Conservation (phyloP, 2,113 vertebrate genomes). For the Sinocyclocheilus anshuiensis region DNA sequence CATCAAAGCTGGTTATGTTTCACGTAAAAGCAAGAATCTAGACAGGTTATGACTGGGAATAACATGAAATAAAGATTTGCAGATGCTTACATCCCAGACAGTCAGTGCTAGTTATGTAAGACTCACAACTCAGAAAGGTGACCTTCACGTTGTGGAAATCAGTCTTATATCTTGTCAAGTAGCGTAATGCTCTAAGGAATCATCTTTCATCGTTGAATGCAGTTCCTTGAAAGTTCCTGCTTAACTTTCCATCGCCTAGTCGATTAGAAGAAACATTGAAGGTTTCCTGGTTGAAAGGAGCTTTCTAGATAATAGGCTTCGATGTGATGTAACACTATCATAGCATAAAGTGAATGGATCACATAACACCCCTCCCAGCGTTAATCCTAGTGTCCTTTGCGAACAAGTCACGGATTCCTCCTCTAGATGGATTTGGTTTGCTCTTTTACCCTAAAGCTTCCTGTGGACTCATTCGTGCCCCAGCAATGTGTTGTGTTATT, state of each 20-base stretch:
- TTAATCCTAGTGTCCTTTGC: slow-evolving; percentile 15
- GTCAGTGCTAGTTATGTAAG: slow-evolving; percentile 66
- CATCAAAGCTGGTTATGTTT: slow-evolving; percentile 55
- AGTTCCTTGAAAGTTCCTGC: not conserved
- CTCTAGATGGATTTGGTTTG: not conserved
- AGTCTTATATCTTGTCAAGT: not conserved
- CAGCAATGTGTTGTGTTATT: not conserved
- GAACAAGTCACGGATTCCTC: not conserved
- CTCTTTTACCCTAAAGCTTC: slow-evolving; percentile 21
- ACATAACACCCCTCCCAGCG: not conserved
- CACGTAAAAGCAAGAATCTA: slow-evolving; percentile 10
- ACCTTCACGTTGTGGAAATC: slow-evolving; percentile 23
- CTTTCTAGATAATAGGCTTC: not conserved
- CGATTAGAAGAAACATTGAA: not conserved
- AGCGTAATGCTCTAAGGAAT: not conserved
- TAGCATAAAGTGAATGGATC: not conserved
- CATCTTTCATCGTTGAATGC: not conserved
- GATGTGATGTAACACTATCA: not conserved
- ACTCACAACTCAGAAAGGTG: slow-evolving; percentile 57
- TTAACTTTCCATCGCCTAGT: not conserved
- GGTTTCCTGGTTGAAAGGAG: not conserved
- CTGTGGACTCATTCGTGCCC: not conserved
- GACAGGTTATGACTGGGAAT: not conserved
- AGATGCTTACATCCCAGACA: slow-evolving; percentile 38
- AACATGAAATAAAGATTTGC: slow-evolving; percentile 16